Evolutionary conservation across 2,888 invertebrate species (phyloP).

Genomic region (Cyclophora albipunctata): DNA sequence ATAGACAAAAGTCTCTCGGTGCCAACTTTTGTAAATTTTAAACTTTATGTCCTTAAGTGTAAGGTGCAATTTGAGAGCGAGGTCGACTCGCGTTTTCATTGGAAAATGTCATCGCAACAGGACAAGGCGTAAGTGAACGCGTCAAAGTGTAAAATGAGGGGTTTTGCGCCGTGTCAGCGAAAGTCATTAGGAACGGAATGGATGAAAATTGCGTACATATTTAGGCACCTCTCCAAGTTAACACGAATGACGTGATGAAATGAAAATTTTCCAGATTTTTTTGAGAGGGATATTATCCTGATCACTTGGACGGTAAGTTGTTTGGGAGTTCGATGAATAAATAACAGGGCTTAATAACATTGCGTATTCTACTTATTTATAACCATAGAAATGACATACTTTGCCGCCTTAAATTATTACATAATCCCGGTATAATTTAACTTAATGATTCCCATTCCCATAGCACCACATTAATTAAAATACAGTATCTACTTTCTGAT

Average conservation of each 20-base stretch:
- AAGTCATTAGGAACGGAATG: conserved; percentile 74
- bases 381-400: too few species aligned
- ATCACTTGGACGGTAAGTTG: conserved; percentile 9
- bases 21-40: conserved; percentile 29
- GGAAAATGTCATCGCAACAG: conserved; percentile 68
- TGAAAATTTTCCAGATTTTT: conserved; percentile 53
- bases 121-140: conserved; percentile 71
- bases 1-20: conserved; percentile 64
- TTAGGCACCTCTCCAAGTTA: conserved; percentile 62
- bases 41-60: conserved; percentile 38
- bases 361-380: too few species aligned
- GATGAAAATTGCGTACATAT: conserved; percentile 73
- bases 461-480: too few species aligned
- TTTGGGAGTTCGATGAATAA: background rate
- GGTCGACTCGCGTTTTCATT: conserved; percentile 47
- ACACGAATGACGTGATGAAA: conserved; percentile 62
- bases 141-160: conserved; percentile 76
- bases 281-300: conserved; percentile 10
- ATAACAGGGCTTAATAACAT: too few species aligned
- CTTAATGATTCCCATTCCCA: too few species aligned
- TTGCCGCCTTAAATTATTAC: too few species aligned
- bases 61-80: conserved; percentile 31
- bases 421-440: too few species aligned
- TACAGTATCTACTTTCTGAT: too few species aligned
- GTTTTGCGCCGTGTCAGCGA: conserved; percentile 71